Base-by-base conservation (phyloP, 2,888 invertebrate genomes). In the Esperia sulphurella region DNA sequence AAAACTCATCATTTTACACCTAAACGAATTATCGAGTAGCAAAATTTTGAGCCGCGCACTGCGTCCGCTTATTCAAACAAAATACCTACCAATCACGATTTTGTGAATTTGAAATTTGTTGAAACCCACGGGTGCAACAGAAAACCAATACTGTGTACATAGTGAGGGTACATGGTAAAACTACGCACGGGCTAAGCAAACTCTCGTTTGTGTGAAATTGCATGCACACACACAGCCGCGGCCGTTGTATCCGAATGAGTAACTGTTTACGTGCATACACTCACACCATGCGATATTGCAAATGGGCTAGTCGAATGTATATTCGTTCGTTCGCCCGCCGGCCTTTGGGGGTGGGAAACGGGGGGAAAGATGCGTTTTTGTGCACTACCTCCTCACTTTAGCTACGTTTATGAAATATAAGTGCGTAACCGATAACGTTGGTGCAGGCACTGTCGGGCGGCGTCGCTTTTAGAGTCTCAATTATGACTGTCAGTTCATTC, bases 41-140 rank as follows among this genome's bases (percentile, higher is more conserved):
- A 68, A 75, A 21, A 81, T 79, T 80, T 81, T 77, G 78, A 78
- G 71, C 78, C 63, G 57, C 55, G 61, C 67, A 64, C 69, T 71
- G 79, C 75, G 81, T n/a, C 58, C 72, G 79, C 73, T 83, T 85
- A 79, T 76, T 69, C 86, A 87, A 88, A 88, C 86, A 86, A 85
- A 85, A 87, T 84, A 78, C 75, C 73, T 71, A 79, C 87, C 88
- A 87, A 87, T 88, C 87, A 84, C 83, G 81, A 86, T 83, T 87
- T 89, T 87, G 83, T 84, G 87, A 89, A 87, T 86, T 87, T 87
- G 82, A 88, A 88, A 87, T 87, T 88, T 86, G 85, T 84, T 86
- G 76, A 85, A 84, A 79, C 83, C 79, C 76, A 79, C 60, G 63
- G 72, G 78, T 76, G 69, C 79, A 83, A 83, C 84, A 83, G 86